Conservation (phyloP, 2,888 invertebrate genomes). For the Ligdia adustata region DNA sequence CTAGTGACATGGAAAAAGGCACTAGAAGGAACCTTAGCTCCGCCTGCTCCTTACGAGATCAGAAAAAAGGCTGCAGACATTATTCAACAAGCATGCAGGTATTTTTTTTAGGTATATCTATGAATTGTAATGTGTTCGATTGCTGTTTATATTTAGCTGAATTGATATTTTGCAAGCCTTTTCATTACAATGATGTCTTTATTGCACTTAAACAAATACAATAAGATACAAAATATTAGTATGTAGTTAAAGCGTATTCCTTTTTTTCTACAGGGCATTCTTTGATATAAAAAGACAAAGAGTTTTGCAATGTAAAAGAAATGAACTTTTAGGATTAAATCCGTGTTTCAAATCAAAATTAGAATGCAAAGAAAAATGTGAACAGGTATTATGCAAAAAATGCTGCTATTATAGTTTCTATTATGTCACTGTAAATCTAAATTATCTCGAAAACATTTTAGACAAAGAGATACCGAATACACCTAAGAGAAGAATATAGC, state of each 20-base stretch:
- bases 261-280: slow-evolving; percentile 56
- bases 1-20: slow-evolving; percentile 59
- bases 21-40: slow-evolving; percentile 48
- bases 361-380: slow-evolving; percentile 30
- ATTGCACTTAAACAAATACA: neutral
- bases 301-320: slow-evolving; percentile 45
- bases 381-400: slow-evolving; percentile 43
- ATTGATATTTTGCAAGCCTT: too few species aligned
- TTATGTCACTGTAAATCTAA: neutral
- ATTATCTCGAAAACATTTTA: neutral
- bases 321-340: slow-evolving; percentile 53
- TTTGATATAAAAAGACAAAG: slow-evolving; percentile 59
- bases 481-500: slow-evolving; percentile 40
- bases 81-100: slow-evolving; percentile 62
- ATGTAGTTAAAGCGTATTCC: neutral
- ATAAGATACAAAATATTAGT: neutral
- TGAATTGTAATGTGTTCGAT: neutral
- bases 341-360: slow-evolving; percentile 37
- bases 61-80: slow-evolving; percentile 53
- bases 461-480: slow-evolving; percentile 9
- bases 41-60: slow-evolving; percentile 48
- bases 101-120: neutral
- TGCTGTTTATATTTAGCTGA: too few species aligned
- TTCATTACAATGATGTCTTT: too few species aligned
- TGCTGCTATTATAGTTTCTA: neutral